These are phyloP conservation scores for Dromas ardeola DNA, from an alignment of 2,113 vertebrate species.

Conservation along the genomic window DNA sequence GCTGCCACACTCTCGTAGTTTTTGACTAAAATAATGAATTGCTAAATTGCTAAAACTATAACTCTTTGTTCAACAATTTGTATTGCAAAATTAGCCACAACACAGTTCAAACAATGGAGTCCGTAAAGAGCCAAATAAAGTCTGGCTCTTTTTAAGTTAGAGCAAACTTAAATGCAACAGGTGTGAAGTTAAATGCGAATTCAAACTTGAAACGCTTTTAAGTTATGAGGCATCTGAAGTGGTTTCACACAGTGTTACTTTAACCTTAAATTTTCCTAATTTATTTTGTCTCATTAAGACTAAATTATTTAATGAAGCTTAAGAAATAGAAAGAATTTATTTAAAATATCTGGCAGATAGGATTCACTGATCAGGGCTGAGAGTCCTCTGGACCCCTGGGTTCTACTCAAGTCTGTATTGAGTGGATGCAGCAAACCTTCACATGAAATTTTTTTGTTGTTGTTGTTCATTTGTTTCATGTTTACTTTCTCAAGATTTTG, in stretches of 20 bases:
- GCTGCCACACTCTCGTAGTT: neutral
- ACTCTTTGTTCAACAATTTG: neutral
- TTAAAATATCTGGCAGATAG: neutral
- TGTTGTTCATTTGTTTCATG: neutral
- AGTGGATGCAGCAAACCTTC: neutral
- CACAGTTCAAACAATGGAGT: neutral
- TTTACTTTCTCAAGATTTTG: neutral
- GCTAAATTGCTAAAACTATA: neutral
- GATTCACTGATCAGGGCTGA: neutral
- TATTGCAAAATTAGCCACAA: neutral
- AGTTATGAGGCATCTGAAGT: neutral
- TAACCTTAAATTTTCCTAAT: neutral
- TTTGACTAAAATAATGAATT: neutral
- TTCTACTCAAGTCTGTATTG: neutral
- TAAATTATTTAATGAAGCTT: neutral
- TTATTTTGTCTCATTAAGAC: neutral
- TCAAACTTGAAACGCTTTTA: neutral
- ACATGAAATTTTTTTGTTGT: neutral
- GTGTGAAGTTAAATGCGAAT: neutral
- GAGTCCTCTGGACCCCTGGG: neutral
- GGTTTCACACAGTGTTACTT: neutral
- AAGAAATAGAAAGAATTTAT: neutral
- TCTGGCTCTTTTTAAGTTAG: neutral
- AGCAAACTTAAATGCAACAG: neutral
- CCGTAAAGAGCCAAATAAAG: neutral